Conservation (phyloP, 2,113 vertebrate genomes). For the Pyxicephalus adspersus region DNA sequence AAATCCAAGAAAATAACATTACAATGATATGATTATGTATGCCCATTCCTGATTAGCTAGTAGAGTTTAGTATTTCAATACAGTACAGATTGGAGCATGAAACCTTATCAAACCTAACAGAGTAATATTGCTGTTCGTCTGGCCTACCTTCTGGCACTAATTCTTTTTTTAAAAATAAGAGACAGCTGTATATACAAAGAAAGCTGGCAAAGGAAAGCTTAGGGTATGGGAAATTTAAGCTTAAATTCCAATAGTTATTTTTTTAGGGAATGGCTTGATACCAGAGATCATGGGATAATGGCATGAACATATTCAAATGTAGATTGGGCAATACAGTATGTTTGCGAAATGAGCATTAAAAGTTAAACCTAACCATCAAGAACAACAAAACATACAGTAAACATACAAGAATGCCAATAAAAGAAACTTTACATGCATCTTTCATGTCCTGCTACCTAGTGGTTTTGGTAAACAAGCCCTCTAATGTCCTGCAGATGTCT, state of each 20-base stretch:
- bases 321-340: neutral
- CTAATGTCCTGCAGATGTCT: constrained; percentile 26
- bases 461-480: constrained; percentile 21
- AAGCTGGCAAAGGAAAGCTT: neutral
- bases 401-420: neutral
- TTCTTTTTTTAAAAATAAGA: constrained; percentile 27
- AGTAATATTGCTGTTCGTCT: constrained; percentile 7
- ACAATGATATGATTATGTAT: constrained; percentile 44
- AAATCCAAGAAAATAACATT: constrained; percentile 54
- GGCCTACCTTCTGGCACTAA: constrained; percentile 33
- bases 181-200: constrained; percentile 44
- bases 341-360: neutral
- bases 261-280: neutral
- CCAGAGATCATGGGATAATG: constrained; percentile 9
- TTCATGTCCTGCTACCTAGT: constrained; percentile 10
- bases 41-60: constrained; percentile 44
- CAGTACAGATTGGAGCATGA: constrained; percentile 12
- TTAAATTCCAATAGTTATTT: constrained; percentile 30
- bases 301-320: neutral
- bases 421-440: neutral
- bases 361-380: neutral
- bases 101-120: constrained; percentile 37
- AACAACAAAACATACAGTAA: neutral
- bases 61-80: constrained; percentile 28
- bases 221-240: constrained; percentile 11